Percentiles rank a stretch among this genome's conserved stretches.
phyloP scores from a whole-genome alignment of 2,888 invertebrate species.

The Pristionchus japonicus region DNA sequence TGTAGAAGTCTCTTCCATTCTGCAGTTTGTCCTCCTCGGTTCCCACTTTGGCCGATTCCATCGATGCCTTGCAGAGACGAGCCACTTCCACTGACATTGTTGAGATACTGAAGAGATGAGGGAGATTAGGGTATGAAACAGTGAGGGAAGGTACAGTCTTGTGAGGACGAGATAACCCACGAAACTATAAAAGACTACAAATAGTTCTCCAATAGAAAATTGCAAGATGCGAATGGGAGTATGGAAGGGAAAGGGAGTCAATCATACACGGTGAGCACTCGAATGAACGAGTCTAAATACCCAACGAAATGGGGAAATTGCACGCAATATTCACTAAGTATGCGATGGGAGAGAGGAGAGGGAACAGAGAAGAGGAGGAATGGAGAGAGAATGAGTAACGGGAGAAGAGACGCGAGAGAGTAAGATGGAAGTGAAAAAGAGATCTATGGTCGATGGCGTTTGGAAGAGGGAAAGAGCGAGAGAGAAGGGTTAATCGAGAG shows the following conservation, averaged over 20 bases:
- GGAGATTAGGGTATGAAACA: neutral
- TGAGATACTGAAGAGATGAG: neutral
- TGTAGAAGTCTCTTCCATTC: conserved; percentile 70
- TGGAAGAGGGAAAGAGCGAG: neutral
- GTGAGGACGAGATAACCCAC: neutral
- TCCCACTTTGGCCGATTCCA: conserved; percentile 59
- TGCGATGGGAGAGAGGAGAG: neutral
- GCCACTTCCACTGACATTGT: neutral
- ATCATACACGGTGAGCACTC: neutral
- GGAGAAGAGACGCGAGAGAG: neutral
- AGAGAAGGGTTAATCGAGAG: conserved; percentile 14
- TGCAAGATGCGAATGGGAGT: neutral
- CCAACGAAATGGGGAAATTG: conserved; percentile 25
- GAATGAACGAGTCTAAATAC: conserved; percentile 25
- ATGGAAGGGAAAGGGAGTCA: neutral
- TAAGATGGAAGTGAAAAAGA: neutral
- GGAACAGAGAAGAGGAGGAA: neutral
- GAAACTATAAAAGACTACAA: neutral
- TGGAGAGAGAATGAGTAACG: neutral
- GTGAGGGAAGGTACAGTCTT: no score
- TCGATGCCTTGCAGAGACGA: conserved; percentile 56
- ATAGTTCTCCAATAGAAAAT: neutral
- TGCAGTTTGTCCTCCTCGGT: conserved; percentile 57
- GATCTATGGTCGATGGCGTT: conserved; percentile 28
- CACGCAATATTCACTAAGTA: conserved; percentile 28